These are phyloP conservation scores for Labia minor DNA, from an alignment of 2,888 invertebrate species.

Conservation along the genomic window DNA sequence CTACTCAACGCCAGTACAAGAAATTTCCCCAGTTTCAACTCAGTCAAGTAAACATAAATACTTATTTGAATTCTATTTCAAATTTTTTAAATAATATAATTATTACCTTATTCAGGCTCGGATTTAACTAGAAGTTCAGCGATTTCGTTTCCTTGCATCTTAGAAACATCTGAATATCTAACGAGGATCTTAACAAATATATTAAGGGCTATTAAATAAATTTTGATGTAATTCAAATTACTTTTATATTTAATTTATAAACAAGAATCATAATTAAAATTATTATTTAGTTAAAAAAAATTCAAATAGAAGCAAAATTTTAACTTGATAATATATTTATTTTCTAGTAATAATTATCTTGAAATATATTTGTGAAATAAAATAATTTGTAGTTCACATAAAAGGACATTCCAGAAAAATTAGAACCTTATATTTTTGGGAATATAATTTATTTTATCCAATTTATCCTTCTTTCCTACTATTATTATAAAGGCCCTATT, in stretches of 20 bases:
- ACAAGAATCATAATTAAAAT: background rate
- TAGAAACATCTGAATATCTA: background rate
- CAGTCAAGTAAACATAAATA: background rate
- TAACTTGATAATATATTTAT: too few relatives aligned
- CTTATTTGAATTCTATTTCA: background rate
- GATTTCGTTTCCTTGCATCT: slow-evolving; percentile 1
- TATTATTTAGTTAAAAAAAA: background rate
- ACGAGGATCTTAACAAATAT: background rate
- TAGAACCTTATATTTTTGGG: too few relatives aligned
- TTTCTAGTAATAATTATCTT: too few relatives aligned
- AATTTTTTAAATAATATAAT: background rate
- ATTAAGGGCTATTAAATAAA: background rate
- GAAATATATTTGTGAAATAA: too few relatives aligned
- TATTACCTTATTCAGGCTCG: slow-evolving; percentile 7
- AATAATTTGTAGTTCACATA: too few relatives aligned
- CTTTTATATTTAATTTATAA: background rate
- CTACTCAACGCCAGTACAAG: background rate
- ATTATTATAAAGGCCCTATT: too few relatives aligned
- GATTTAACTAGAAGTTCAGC: background rate
- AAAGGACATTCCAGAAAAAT: too few relatives aligned
- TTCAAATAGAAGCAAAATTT: too few relatives aligned
- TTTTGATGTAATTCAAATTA: background rate
- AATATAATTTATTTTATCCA: too few relatives aligned
- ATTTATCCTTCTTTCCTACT: too few relatives aligned
- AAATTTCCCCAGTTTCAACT: background rate